Conservation (phyloP, 2,888 invertebrate species). For the Synergus japonicus region DNA sequence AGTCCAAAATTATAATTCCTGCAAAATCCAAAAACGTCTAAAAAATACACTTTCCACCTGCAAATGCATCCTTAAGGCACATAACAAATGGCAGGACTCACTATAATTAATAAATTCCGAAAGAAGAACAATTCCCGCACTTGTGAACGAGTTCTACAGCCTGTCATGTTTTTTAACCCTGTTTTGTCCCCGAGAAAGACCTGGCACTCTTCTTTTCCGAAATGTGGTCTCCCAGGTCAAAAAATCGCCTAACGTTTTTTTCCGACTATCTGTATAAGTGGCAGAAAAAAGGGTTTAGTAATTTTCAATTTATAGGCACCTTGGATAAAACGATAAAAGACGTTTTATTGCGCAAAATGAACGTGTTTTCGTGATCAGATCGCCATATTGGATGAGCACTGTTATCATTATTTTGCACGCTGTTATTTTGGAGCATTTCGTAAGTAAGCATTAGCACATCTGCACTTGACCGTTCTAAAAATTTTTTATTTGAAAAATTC, state of each 20-base stretch:
- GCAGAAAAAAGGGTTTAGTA: not conserved
- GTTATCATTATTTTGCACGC: constrained; percentile 35
- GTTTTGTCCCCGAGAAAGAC: constrained; percentile 32
- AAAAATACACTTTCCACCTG: not conserved
- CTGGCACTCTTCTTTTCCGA: not conserved
- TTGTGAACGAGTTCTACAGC: constrained; percentile 23
- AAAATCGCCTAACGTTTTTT: not conserved
- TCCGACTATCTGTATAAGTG: not conserved
- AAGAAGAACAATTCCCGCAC: not conserved
- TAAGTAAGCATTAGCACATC: not conserved
- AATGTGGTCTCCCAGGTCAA: not conserved
- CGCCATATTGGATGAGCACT: constrained; percentile 38
- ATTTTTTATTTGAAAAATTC: not conserved
- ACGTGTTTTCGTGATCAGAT: constrained; percentile 33
- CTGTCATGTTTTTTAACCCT: constrained; percentile 41
- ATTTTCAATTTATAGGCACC: not conserved
- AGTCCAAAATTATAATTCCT: too few relatives aligned
- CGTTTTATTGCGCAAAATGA: constrained; percentile 33
- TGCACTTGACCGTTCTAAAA: not conserved
- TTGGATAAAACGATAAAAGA: constrained; percentile 32
- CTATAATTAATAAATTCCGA: not conserved
- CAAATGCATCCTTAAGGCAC: not conserved
- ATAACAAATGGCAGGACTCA: not conserved
- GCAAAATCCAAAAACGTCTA: not conserved
- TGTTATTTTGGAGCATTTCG: constrained; percentile 38